These are phyloP conservation scores for Eretmocerus hayati DNA, from an alignment of 2,888 invertebrate species.

Conservation along the genomic window DNA sequence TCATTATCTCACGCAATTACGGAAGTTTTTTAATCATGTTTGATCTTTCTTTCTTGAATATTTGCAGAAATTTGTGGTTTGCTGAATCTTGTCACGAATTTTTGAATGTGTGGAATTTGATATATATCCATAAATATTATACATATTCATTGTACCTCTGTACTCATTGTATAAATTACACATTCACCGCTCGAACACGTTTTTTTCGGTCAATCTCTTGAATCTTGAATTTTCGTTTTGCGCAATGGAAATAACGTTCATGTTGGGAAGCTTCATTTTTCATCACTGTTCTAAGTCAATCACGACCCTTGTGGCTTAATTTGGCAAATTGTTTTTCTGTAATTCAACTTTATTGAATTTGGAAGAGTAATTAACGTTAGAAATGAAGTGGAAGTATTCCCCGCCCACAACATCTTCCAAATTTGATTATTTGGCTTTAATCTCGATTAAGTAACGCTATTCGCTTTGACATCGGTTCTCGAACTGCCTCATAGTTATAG, in stretches of 20 bases:
- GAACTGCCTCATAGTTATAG: conserved; percentile 44
- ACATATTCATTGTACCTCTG: conserved; percentile 26
- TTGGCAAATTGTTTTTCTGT: too few species aligned
- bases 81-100: conserved; percentile 46
- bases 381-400: too few species aligned
- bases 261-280: conserved; percentile 38
- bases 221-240: conserved; percentile 29
- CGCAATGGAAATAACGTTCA: conserved; percentile 29
- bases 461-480: conserved; percentile 46
- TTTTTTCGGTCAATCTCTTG: conserved; percentile 29
- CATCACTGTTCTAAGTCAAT: conserved; percentile 31
- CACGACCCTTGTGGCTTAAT: conserved; percentile 36
- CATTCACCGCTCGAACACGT: conserved; percentile 39
- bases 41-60: conserved; percentile 43
- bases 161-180: conserved; percentile 47
- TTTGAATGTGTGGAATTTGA: conserved; percentile 45
- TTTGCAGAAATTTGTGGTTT: conserved; percentile 47
- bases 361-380: conserved; percentile 1
- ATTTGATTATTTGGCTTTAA: conserved; percentile 47
- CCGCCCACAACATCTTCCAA: conserved; percentile 31
- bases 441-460: conserved; percentile 47
- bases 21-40: conserved; percentile 42
- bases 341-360: conserved; percentile 32
- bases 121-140: conserved; percentile 26
- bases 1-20: conserved; percentile 38